These are phyloP conservation scores for Leptogaster cylindrica DNA, from an alignment of 2,888 invertebrate species.

Conservation along the genomic window DNA sequence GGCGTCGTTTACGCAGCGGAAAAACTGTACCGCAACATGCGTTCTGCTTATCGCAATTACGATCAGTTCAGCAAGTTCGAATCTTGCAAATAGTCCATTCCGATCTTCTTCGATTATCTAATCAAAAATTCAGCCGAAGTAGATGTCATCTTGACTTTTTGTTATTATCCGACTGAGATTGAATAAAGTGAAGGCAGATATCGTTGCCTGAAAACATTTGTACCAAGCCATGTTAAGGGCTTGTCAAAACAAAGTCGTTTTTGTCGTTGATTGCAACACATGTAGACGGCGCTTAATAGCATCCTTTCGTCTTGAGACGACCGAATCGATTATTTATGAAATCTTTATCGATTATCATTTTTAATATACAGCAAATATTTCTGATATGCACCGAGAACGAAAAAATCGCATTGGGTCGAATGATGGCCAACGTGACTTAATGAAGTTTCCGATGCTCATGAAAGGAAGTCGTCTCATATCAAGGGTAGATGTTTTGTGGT, in stretches of 20 bases:
- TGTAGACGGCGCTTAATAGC: constrained; percentile 38
- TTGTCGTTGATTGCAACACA: constrained; percentile 24
- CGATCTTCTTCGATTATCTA: constrained; percentile 36
- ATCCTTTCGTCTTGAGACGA: constrained; percentile 14
- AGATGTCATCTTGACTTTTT: constrained; percentile 43
- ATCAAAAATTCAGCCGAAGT: constrained; percentile 46
- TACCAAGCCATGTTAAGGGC: constrained; percentile 50
- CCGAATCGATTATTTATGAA: constrained; percentile 46
- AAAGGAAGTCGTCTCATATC: constrained; percentile 41
- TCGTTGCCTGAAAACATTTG: constrained; percentile 53
- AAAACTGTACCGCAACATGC: constrained; percentile 15
- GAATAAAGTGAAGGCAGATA: constrained; percentile 22
- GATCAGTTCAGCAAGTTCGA: constrained; percentile 1
- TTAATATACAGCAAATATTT: constrained; percentile 59
- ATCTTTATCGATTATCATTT: constrained; percentile 62
- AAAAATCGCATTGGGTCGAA: constrained; percentile 5
- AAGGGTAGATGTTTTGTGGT: constrained; percentile 13
- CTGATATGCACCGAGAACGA: constrained; percentile 45
- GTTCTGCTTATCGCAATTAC: constrained; percentile 18
- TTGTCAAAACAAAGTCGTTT: constrained; percentile 38
- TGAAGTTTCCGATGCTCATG: constrained; percentile 40
- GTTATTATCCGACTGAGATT: not conserved
- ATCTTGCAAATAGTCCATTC: not conserved
- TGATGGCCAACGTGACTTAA: constrained; percentile 42
- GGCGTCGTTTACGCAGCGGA: not conserved